phyloP scores from a whole-genome alignment of 1,140 invertebrate genomes.

The Leptoteleia sp. region DNA sequence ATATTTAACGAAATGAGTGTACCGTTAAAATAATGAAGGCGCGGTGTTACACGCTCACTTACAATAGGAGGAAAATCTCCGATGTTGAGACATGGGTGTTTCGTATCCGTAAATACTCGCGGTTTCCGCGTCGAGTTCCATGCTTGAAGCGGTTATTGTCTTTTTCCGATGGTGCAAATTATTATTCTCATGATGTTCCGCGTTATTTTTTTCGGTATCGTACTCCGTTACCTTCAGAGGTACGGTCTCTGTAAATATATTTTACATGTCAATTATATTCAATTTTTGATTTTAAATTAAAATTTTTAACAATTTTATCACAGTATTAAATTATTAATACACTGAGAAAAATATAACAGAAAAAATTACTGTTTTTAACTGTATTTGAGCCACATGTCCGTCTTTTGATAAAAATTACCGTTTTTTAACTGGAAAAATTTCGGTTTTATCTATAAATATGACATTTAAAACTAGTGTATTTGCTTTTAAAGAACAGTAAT shows the following conservation, averaged over 20 bases:
- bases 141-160: constrained; percentile 56
- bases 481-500: no score
- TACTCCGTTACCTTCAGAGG: constrained; percentile 7
- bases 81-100: constrained; percentile 52
- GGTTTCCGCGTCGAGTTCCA: constrained; percentile 73
- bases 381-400: no score
- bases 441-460: no score
- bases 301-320: no score
- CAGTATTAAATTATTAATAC: no score
- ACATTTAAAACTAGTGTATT: no score
- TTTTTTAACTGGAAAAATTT: no score
- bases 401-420: no score
- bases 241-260: constrained; percentile 31
- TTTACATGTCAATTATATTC: no score
- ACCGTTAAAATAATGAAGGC: constrained; percentile 34
- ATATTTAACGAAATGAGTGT: constrained; percentile 19
- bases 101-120: constrained; percentile 73
- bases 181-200: constrained; percentile 12
- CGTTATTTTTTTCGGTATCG: not conserved
- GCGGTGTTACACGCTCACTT: constrained; percentile 16
- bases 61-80: constrained; percentile 26
- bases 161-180: constrained; percentile 27
- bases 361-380: no score
- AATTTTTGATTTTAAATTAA: no score
- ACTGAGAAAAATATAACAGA: no score